phyloP scores from a whole-genome alignment of 2,797 vertebrate species.

The Euthynnus affinis region DNA sequence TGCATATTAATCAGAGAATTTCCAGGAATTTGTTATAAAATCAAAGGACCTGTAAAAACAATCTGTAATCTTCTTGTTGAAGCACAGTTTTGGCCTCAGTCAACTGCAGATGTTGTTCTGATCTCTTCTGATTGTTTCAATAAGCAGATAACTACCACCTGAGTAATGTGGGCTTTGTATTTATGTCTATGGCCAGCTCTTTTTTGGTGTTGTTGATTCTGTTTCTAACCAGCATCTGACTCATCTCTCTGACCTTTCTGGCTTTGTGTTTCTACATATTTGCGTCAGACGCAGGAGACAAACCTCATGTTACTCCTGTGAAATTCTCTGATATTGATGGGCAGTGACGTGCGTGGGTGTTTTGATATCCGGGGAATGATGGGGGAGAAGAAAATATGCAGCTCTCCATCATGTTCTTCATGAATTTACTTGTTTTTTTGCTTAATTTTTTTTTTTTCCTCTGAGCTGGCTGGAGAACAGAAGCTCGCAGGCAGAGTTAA shows the following conservation, averaged over 20 bases:
- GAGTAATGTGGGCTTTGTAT: background rate
- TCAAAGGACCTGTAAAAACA: too few species aligned
- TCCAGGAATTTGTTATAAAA: too few species aligned
- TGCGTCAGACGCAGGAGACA: constrained; percentile 12
- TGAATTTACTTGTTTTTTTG: constrained; percentile 2
- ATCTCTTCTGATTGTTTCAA: background rate
- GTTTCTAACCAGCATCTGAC: background rate
- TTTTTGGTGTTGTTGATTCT: background rate
- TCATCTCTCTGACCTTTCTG: constrained; percentile 15
- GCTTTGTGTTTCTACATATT: constrained; percentile 17
- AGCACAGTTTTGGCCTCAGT: too few species aligned
- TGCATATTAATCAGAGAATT: too few species aligned
- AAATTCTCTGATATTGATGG: constrained; percentile 28
- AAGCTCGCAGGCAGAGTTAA: constrained; percentile 9
- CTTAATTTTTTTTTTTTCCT: background rate
- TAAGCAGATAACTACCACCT: background rate
- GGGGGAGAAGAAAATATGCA: constrained; percentile 39
- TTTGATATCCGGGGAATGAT: constrained; percentile 56
- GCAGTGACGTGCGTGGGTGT: constrained; percentile 30
- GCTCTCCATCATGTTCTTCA: constrained; percentile 21
- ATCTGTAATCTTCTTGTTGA: too few species aligned
- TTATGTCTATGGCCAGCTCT: background rate
- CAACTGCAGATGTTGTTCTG: too few species aligned
- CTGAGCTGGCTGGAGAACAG: constrained; percentile 35
- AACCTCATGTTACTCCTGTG: constrained; percentile 7